These are phyloP conservation scores for Littorina saxatilis DNA, from an alignment of 1,140 invertebrate species.

Conservation along the genomic window DNA sequence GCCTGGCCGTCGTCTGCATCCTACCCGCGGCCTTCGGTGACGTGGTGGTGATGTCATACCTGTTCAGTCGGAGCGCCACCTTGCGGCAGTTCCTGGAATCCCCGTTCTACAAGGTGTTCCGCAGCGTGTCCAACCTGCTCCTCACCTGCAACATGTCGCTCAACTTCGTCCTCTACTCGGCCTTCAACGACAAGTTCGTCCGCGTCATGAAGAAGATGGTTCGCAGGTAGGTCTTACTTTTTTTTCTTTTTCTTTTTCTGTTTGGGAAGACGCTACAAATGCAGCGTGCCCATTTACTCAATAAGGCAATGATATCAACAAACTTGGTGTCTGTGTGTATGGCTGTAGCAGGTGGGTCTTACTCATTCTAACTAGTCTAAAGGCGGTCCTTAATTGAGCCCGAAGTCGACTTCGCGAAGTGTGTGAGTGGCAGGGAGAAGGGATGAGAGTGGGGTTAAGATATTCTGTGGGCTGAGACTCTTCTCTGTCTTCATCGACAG, in stretches of 20 bases:
- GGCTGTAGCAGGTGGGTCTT: too few relatives aligned
- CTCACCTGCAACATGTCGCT: slow-evolving; percentile 63
- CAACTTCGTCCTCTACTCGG: slow-evolving; percentile 67
- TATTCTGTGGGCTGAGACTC: too few relatives aligned
- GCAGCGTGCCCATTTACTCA: too few relatives aligned
- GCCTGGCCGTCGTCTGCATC: slow-evolving; percentile 66
- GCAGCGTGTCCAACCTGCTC: slow-evolving; percentile 59
- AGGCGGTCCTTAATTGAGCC: too few relatives aligned
- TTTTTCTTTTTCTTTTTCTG: neutral
- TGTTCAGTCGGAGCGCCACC: slow-evolving; percentile 52
- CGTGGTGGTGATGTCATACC: slow-evolving; percentile 52
- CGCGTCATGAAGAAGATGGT: slow-evolving; percentile 22
- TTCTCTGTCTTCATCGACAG: too few relatives aligned
- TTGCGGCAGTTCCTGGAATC: slow-evolving; percentile 43
- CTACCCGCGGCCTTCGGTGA: slow-evolving; percentile 65
- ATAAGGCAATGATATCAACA: too few relatives aligned
- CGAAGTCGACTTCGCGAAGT: too few relatives aligned
- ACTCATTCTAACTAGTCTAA: too few relatives aligned
- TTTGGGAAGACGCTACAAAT: too few relatives aligned
- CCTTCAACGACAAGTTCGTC: slow-evolving; percentile 65
- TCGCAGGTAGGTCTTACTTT: neutral
- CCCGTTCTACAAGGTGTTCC: slow-evolving; percentile 53
- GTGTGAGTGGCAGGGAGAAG: too few relatives aligned
- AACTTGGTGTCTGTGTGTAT: too few relatives aligned
- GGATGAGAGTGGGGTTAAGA: too few relatives aligned